A percentile compares a stretch with the other conserved stretches of the same genome.
Evolutionary conservation across 2,797 vertebrate genomes (phyloP).

Genomic region (Nothura maculosa): DNA sequence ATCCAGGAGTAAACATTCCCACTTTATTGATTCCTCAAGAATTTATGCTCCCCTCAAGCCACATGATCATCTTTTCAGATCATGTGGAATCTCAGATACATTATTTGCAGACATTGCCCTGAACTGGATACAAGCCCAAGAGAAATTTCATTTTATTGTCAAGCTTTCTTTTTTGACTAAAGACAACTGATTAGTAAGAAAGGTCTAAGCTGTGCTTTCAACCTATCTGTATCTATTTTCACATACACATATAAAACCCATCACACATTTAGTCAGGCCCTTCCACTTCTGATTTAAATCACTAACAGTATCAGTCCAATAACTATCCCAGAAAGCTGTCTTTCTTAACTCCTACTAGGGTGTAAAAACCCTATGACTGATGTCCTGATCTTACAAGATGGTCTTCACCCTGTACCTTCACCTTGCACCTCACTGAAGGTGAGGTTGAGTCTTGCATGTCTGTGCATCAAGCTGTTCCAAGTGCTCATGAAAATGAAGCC

Average conservation of each 20-base stretch:
- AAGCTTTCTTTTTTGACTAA: background rate
- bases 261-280: background rate
- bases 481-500: background rate
- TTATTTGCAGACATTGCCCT: background rate
- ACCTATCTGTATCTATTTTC: background rate
- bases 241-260: background rate
- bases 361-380: background rate
- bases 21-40: fast-evolving
- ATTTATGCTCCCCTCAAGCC: background rate
- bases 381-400: background rate
- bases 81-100: background rate
- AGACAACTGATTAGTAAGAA: background rate
- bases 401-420: background rate
- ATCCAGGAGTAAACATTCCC: background rate
- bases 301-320: background rate
- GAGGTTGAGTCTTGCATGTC: background rate
- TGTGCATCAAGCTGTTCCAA: fast-evolving
- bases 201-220: background rate
- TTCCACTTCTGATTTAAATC: background rate
- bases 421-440: fast-evolving
- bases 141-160: background rate
- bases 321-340: background rate
- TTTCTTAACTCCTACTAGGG: background rate
- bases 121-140: background rate
- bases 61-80: background rate